These are phyloP conservation scores for Bellardia pandia DNA, from an alignment of 2,888 invertebrate genomes.

Conservation along the genomic window DNA sequence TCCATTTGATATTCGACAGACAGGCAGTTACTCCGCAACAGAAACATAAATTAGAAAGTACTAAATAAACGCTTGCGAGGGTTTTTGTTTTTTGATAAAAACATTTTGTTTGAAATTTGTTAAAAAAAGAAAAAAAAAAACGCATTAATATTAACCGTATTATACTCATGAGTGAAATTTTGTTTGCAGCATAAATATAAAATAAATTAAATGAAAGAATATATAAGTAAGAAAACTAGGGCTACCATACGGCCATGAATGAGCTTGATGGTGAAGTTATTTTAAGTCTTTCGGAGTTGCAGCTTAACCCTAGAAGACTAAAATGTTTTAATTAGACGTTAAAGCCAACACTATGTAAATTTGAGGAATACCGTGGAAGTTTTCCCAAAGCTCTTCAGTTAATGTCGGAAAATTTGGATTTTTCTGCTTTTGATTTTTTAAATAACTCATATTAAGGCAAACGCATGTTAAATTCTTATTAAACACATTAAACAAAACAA, in stretches of 20 bases:
- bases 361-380: too few relatives aligned
- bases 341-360: too few relatives aligned
- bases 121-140: constrained; percentile 17
- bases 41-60: neutral
- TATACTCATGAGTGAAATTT: constrained; percentile 65
- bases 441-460: too few relatives aligned
- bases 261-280: too few relatives aligned
- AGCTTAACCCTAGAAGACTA: too few relatives aligned
- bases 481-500: too few relatives aligned
- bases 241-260: neutral
- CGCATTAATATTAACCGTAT: constrained; percentile 63
- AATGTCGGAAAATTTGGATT: too few relatives aligned
- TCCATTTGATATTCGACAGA: constrained; percentile 53
- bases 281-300: too few relatives aligned
- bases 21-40: neutral
- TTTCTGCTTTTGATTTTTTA: too few relatives aligned
- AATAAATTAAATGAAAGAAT: constrained; percentile 52
- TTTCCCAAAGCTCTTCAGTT: too few relatives aligned
- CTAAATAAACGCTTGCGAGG: neutral
- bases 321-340: too few relatives aligned
- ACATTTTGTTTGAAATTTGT: constrained; percentile 55
- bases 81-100: constrained; percentile 44
- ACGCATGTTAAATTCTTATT: too few relatives aligned
- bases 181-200: constrained; percentile 58
- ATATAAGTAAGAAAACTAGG: neutral